Conservation (phyloP, 2,888 invertebrate species). For the Caenorhabditis parvicauda region DNA sequence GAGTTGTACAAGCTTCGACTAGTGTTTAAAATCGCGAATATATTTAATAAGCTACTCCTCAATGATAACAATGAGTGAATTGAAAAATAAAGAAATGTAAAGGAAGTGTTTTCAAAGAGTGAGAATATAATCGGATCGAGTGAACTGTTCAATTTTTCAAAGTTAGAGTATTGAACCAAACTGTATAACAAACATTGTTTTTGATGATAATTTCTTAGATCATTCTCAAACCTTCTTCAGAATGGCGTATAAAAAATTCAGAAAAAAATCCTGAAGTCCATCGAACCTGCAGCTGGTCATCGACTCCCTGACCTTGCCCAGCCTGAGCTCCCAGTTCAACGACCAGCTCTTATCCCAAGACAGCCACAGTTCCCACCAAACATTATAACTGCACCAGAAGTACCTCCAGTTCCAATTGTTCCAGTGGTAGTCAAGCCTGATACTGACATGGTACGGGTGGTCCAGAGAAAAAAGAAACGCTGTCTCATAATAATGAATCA, state of each 20-base stretch:
- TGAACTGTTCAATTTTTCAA: no score
- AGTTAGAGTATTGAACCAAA: not conserved
- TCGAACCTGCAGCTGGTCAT: constrained; percentile 8
- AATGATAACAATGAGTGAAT: no score
- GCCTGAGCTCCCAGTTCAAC: constrained; percentile 21
- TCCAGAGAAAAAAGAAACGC: no score
- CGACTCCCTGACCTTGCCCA: constrained; percentile 17
- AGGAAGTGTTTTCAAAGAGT: not conserved
- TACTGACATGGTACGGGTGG: no score
- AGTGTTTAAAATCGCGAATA: no score
- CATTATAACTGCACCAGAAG: not conserved
- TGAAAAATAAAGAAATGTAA: no score
- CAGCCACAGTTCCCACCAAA: constrained; percentile 3
- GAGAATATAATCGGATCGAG: no score
- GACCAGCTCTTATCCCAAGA: constrained; percentile 8
- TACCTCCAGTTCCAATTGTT: constrained; percentile 7
- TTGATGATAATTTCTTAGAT: not conserved
- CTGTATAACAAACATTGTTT: not conserved
- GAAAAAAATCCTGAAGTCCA: constrained; percentile 17
- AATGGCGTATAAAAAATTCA: constrained; percentile 4
- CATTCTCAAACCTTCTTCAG: not conserved
- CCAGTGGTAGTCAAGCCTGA: constrained; percentile 1
- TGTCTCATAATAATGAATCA: no score
- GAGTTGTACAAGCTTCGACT: no score
- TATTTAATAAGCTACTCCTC: no score